Conservation (phyloP, 2,888 invertebrate genomes). For the Sepiola atlantica region DNA sequence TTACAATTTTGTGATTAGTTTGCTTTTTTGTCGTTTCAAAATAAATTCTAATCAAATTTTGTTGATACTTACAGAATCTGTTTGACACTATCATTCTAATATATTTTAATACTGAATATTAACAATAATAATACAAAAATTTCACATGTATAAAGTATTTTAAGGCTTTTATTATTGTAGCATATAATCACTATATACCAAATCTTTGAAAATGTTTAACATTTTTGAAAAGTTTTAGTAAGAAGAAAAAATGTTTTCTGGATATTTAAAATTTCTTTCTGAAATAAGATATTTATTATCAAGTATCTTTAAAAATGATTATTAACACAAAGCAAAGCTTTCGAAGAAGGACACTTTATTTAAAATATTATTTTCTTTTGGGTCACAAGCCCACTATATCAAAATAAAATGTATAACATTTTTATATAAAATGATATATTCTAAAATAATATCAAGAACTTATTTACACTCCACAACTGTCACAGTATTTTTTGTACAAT, state of each 20-base stretch:
- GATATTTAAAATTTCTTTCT: neutral
- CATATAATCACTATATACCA: neutral
- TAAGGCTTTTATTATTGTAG: neutral
- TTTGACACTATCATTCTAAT: neutral
- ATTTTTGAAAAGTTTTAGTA: neutral
- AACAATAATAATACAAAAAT: too few species aligned
- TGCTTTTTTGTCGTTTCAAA: neutral
- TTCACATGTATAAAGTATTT: neutral
- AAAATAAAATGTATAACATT: too few species aligned
- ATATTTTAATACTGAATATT: neutral
- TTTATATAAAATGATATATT: neutral
- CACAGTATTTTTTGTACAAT: neutral
- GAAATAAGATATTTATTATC: neutral
- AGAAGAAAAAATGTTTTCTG: too few species aligned
- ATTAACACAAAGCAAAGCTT: neutral
- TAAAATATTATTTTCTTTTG: neutral
- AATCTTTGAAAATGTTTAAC: neutral
- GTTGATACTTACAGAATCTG: neutral
- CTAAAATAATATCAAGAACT: neutral
- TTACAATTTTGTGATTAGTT: neutral
- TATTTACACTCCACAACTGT: neutral
- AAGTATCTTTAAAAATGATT: neutral
- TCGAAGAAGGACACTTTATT: neutral
- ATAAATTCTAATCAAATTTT: neutral
- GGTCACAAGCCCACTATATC: too few species aligned